Evolutionary conservation across 2,797 vertebrate species (phyloP), one percentile per base, ranked within the genome.

Genomic region (Hirundo rustica): DNA sequence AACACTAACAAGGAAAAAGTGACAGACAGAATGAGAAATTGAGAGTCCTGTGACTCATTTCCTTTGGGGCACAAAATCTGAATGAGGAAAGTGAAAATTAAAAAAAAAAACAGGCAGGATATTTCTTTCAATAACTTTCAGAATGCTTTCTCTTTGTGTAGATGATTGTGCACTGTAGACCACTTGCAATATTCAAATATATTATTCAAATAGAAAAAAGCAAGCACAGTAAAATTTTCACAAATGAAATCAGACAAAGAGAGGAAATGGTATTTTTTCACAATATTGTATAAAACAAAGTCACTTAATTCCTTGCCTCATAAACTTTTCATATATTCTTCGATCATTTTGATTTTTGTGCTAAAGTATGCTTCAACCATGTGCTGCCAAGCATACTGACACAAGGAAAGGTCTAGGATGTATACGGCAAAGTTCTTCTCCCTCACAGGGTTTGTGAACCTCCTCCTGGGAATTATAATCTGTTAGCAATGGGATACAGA

Each of bases 11-110:
- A 94, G 57, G 70, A 91, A 90, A 88, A 81, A 87, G 44, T 87
- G 53, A 87, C 29, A 81, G 77, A 91, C 48, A 82, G 80, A 90
- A 93, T 71, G 38, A 93, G 73, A 93, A 88, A 89, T 75, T 82
- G 74, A 87, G 54, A 55, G 26, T 85, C 19, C 40, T 97, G 87
- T 93, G 79, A 93, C 62, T 94, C 89, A 93, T 91, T 94, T 97
- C 89, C 92, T 93, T 75, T 78, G 79, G 40, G 76, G 92, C 16
- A 54, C 34, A 76, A 93, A 86, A 90, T 61, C 32, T 60, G 77
- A 92, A 89, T 91, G 74, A 92, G 48, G 42, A 90, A 92, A 75
- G 53, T 88, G 78, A 91, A 88, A 86, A 76, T 50, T 89, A 79
- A 91, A 95, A 88, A 2, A 90, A 82, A 91, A 95, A 88, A 2